Conservation (phyloP, 2,888 invertebrate genomes). For the Argyra leucocephala region DNA sequence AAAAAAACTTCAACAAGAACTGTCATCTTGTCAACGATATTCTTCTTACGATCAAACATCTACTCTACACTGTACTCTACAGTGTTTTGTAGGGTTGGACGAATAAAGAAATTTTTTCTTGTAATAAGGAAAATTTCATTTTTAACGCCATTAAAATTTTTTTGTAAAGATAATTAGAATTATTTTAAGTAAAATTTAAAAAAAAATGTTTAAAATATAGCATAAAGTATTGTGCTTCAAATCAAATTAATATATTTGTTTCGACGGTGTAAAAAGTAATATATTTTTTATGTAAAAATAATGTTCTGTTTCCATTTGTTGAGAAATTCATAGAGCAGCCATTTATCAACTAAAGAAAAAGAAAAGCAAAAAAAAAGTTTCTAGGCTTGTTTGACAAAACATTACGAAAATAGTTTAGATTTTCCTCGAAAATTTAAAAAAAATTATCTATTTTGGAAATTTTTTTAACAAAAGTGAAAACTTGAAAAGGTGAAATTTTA, state of each 20-base stretch:
- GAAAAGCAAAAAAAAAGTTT: not conserved
- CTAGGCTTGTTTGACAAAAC: slow-evolving; percentile 7
- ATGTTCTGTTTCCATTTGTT: slow-evolving; percentile 9
- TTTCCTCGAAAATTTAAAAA: not conserved
- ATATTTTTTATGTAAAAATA: not conserved
- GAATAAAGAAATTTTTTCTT: slow-evolving; percentile 3
- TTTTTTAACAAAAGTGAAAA: not conserved
- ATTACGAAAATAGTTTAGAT: not conserved
- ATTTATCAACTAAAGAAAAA: slow-evolving; percentile 14
- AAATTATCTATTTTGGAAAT: not conserved
- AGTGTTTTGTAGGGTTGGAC: not conserved
- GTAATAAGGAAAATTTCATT: not conserved
- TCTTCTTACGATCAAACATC: not conserved
- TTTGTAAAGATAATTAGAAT: not conserved
- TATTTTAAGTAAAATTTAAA: not conserved
- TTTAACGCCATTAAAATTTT: slow-evolving; percentile 1
- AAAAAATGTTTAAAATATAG: slow-evolving; percentile 1
- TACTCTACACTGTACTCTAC: too few relatives aligned
- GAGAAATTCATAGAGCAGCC: slow-evolving; percentile 16
- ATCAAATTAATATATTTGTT: not conserved
- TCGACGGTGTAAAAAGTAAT: not conserved
- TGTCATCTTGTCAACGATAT: not conserved
- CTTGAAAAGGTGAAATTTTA: not conserved
- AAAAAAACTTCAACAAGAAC: not conserved
- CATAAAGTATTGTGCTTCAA: not conserved